Evolutionary conservation across 2,888 invertebrate species (phyloP).

Genomic region (Drosophila bunnanda): DNA sequence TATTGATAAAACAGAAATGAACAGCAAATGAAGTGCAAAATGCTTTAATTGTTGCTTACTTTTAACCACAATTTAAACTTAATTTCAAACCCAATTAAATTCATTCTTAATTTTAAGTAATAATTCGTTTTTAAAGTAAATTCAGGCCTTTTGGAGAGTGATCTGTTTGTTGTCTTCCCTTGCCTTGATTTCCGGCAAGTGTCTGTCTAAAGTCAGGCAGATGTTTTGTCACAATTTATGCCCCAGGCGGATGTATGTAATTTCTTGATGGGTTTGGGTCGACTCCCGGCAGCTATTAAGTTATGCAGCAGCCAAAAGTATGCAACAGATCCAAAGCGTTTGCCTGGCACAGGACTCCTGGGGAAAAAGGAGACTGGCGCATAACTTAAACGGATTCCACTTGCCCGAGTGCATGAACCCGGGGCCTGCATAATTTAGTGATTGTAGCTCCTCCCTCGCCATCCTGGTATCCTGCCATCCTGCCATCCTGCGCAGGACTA

Average conservation of each 20-base stretch:
- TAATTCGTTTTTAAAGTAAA: no score
- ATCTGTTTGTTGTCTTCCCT: neutral
- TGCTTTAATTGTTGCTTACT: no score
- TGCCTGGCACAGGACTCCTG: neutral
- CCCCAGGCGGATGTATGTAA: slow-evolving; percentile 43
- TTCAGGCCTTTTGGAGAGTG: neutral
- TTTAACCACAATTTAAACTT: no score
- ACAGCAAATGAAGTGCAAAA: no score
- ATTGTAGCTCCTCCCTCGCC: slow-evolving; percentile 5
- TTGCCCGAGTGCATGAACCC: slow-evolving; percentile 40
- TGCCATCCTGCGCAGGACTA: slow-evolving; percentile 6
- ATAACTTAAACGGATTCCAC: slow-evolving; percentile 44
- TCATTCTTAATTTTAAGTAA: no score
- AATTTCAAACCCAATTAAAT: no score
- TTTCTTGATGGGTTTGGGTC: slow-evolving; percentile 18
- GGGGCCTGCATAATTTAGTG: slow-evolving; percentile 65
- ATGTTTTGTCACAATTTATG: slow-evolving; percentile 49
- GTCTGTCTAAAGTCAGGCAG: slow-evolving; percentile 1
- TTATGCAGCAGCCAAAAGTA: slow-evolving; percentile 51
- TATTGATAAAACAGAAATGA: no score
- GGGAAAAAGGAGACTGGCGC: slow-evolving; percentile 7
- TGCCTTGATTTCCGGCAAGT: slow-evolving; percentile 4
- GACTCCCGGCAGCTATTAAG: slow-evolving; percentile 26
- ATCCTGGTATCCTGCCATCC: neutral
- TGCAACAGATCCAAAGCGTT: slow-evolving; percentile 43